Conservation (phyloP, 2,888 invertebrate genomes). For the Ariolimax columbianus region DNA sequence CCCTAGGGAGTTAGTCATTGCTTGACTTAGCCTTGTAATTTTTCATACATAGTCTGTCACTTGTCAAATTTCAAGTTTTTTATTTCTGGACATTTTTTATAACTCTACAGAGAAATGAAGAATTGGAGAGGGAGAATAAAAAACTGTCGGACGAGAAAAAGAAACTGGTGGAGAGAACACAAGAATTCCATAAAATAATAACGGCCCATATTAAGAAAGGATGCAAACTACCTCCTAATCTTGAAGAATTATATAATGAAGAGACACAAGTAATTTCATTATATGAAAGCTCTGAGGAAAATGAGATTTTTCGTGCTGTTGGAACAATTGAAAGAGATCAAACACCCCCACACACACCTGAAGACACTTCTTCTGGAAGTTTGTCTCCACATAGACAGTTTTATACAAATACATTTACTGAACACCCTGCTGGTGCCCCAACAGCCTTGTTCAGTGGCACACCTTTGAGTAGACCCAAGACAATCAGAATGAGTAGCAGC, state of each 20-base stretch:
- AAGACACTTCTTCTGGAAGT: not conserved
- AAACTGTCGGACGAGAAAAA: slow-evolving; percentile 30
- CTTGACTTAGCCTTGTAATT: too few relatives aligned
- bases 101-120: slow-evolving; percentile 20
- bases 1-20: too few relatives aligned
- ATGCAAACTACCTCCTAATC: slow-evolving; percentile 12
- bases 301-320: slow-evolving; percentile 22
- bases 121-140: slow-evolving; percentile 33
- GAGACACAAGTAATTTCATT: not conserved
- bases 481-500: not conserved
- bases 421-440: not conserved
- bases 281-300: not conserved
- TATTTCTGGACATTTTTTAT: too few relatives aligned
- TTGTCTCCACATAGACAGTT: not conserved
- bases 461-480: not conserved
- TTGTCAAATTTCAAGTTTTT: not conserved
- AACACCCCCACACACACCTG: slow-evolving; percentile 33
- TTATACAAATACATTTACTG: not conserved
- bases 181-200: slow-evolving; percentile 5
- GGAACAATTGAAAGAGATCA: slow-evolving; percentile 4
- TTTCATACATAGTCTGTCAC: too few relatives aligned
- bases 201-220: not conserved
- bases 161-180: not conserved
- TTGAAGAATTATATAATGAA: slow-evolving; percentile 22
- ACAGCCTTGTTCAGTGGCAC: slow-evolving; percentile 30